Conservation (phyloP, 2,888 invertebrate species). For the Phoronis australis region DNA sequence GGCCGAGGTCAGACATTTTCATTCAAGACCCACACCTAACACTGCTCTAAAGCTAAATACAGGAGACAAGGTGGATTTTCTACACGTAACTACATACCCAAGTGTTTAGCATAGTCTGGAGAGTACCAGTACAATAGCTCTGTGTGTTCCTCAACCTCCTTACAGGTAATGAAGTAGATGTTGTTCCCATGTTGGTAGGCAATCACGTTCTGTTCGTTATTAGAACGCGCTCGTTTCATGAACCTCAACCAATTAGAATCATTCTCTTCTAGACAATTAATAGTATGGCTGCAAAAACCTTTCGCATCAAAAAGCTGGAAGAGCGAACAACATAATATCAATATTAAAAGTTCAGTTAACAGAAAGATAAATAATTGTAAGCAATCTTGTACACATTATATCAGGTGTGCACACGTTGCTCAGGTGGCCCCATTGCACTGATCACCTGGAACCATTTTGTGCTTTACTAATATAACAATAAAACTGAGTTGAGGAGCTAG, state of each 20-base stretch:
- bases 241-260: slow-evolving; percentile 74
- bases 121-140: slow-evolving; percentile 69
- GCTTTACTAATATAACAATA: no score
- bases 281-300: no score
- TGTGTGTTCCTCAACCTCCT: slow-evolving; percentile 61
- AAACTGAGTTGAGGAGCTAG: no score
- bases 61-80: not conserved
- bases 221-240: slow-evolving; percentile 62
- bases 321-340: no score
- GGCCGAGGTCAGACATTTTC: not conserved
- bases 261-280: slow-evolving; percentile 28
- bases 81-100: slow-evolving; percentile 27
- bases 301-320: no score
- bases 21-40: no score
- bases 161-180: slow-evolving; percentile 35
- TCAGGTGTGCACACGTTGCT: no score
- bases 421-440: no score
- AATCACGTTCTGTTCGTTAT: slow-evolving; percentile 65
- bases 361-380: no score
- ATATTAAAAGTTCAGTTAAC: no score
- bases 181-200: slow-evolving; percentile 58
- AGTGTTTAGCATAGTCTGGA: slow-evolving; percentile 59
- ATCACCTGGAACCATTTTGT: no score
- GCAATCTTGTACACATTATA: no score
- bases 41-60: not conserved